Evolutionary conservation across 1,140 invertebrate genomes (phyloP).

Genomic region (Drosophila ironensis): DNA sequence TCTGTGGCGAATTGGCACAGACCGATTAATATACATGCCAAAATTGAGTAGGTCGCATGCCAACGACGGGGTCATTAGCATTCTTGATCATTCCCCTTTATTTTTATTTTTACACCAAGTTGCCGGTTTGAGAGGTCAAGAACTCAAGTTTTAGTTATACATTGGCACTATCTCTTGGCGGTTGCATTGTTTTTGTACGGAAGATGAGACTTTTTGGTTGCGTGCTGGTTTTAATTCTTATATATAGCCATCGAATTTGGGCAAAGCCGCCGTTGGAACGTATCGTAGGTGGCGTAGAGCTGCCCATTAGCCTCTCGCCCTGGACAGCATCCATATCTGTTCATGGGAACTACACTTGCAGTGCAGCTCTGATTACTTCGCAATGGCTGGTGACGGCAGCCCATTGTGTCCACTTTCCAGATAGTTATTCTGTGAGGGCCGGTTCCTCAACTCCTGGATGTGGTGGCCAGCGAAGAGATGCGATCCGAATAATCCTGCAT

Average conservation of each 20-base stretch:
- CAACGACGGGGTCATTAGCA: conserved; percentile 29
- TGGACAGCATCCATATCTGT: conserved; percentile 26
- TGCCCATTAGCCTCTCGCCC: conserved; percentile 24
- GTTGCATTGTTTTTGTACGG: conserved; percentile 19
- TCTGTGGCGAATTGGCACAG: not conserved
- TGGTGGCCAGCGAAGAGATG: conserved; percentile 12
- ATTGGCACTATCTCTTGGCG: not conserved
- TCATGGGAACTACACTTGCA: conserved; percentile 29
- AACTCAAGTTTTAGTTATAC: conserved; percentile 10
- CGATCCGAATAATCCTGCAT: conserved; percentile 27
- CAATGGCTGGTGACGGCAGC: conserved; percentile 46
- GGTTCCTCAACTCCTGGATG: conserved; percentile 14
- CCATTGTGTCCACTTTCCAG: conserved; percentile 36
- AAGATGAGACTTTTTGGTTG: conserved; percentile 8
- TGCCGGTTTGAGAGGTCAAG: conserved; percentile 23
- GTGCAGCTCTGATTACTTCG: conserved; percentile 25
- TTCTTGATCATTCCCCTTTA: not conserved
- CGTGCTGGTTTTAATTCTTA: conserved; percentile 11
- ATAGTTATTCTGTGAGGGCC: conserved; percentile 30
- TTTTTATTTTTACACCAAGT: not conserved
- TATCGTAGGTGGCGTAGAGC: conserved; percentile 32
- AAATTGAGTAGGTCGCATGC: conserved; percentile 13
- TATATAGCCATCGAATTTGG: conserved; percentile 4
- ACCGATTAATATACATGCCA: conserved; percentile 27
- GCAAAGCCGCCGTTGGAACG: conserved; percentile 8